Percentiles rank a stretch among this genome's conserved stretches.
Evolutionary conservation across 2,888 invertebrate genomes (phyloP).

Genomic region (Sinotaia quadrata): DNA sequence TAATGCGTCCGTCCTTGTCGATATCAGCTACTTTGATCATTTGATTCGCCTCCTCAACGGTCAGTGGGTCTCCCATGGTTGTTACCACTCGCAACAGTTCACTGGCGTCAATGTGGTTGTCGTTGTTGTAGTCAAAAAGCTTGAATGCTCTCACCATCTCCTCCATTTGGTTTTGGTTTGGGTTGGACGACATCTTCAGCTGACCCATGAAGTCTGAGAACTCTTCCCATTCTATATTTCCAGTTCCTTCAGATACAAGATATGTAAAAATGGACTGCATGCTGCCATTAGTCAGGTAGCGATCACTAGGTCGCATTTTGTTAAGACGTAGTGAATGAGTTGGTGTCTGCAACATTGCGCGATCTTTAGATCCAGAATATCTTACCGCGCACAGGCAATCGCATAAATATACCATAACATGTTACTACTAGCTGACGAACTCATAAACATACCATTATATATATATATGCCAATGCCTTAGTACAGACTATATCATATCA

Average conservation of each 20-base stretch:
- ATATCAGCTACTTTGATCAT: slow-evolving; percentile 33
- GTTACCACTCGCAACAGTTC: slow-evolving; percentile 36
- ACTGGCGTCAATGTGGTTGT: slow-evolving; percentile 34
- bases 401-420: too few species aligned
- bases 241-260: slow-evolving; percentile 33
- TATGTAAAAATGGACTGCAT: too few species aligned
- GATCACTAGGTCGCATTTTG: too few species aligned
- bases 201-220: slow-evolving; percentile 29
- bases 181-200: neutral
- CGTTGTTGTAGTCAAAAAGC: slow-evolving; percentile 41
- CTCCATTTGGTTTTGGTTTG: slow-evolving; percentile 32
- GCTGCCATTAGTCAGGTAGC: too few species aligned
- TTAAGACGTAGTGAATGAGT: too few species aligned
- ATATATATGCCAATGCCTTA: too few species aligned
- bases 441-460: too few species aligned
- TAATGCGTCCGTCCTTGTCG: slow-evolving; percentile 34
- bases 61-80: slow-evolving; percentile 35
- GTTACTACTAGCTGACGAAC: too few species aligned
- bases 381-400: too few species aligned
- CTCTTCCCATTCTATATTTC: slow-evolving; percentile 32
- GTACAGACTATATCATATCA: too few species aligned
- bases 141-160: slow-evolving; percentile 31
- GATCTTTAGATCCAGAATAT: too few species aligned
- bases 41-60: slow-evolving; percentile 33
- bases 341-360: too few species aligned